Percentiles rank a stretch among this genome's conserved stretches.
Evolutionary conservation across 2,888 invertebrate species (phyloP).

Genomic region (Synanthedon tipuliformis): DNA sequence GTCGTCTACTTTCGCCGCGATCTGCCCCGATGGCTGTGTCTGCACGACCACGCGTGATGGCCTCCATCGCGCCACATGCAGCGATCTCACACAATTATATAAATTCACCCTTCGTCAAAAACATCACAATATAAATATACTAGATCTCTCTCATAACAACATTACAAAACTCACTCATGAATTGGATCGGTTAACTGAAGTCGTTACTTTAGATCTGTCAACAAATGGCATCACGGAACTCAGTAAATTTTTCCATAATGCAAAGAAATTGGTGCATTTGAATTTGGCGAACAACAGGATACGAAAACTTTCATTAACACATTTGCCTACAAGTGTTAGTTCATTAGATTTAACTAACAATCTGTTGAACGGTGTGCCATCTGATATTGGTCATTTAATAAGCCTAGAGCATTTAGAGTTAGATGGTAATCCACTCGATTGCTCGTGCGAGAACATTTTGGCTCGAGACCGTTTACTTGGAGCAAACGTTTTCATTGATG

Average conservation of each 20-base stretch:
- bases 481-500: conserved; percentile 65
- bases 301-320: conserved; percentile 57
- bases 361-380: conserved; percentile 69
- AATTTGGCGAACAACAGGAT: conserved; percentile 73
- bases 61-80: conserved; percentile 75
- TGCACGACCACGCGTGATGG: conserved; percentile 75
- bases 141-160: conserved; percentile 75
- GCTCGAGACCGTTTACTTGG: conserved; percentile 72
- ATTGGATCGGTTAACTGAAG: conserved; percentile 69
- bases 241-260: conserved; percentile 67
- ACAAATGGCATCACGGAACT: conserved; percentile 71
- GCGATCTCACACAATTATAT: conserved; percentile 80
- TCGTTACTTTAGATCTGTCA: conserved; percentile 74
- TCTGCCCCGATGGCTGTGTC: conserved; percentile 66
- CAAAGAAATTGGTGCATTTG: conserved; percentile 70
- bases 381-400: conserved; percentile 65
- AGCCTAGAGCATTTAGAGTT: conserved; percentile 74
- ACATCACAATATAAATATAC: conserved; percentile 64
- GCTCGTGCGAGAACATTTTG: conserved; percentile 76
- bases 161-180: conserved; percentile 69
- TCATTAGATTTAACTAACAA: conserved; percentile 74
- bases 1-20: conserved; percentile 34
- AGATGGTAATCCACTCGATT: conserved; percentile 76
- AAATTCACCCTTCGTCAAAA: conserved; percentile 66
- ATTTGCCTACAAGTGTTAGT: conserved; percentile 71